Evolutionary conservation across 2,888 invertebrate genomes (phyloP), one percentile per base, ranked within the genome.

Genomic region (Plebejus melissa): DNA sequence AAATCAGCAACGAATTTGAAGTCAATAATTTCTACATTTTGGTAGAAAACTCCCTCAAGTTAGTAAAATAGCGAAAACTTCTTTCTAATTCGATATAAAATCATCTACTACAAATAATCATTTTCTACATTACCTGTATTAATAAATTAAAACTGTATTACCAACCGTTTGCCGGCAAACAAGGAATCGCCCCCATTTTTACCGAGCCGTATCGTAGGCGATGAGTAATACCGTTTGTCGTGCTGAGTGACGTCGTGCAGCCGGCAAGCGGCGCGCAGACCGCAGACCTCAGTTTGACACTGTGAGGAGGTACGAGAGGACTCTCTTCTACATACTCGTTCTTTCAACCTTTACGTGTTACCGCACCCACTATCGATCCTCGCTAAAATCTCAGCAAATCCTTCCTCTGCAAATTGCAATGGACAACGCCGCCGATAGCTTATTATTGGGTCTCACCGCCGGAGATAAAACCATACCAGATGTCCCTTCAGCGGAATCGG

Each of bases 161-260:
- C 11, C 11, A 1, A 76, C 60, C 71, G 74, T 78, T 75, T 77
- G 79, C 81, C 84, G 83, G 85, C 82, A 80, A 81, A 80, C 80
- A 80, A 83, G 81, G 81, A 78, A 83, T 81, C 82, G 81, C 78
- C 80, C 80, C 82, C 78, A 81, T 77, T 70, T 78, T 80, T 79
- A 81, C 83, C 84, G 84, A 84, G 84, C 82, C 82, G 86, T 79
- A 79, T 76, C 77, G 77, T 57, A 76, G 77, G 83, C 88, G 86
- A 91, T 92, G 92, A 91, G 90, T 91, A 93, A 91, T 91, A 89
- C 90, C 88, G 88, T 89, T 89, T 85, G 82, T 88, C 86, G 86
- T 88, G 88, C 83, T 86, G 89, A 88, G 91, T 91, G 89, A 90
- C 90, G 90, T 89, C 87, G 90, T 85, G 87, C 87, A 88, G 83